Evolutionary conservation across 2,797 vertebrate genomes (phyloP), one percentile per base, ranked within the genome.

Genomic region (Garrulus glandarius): DNA sequence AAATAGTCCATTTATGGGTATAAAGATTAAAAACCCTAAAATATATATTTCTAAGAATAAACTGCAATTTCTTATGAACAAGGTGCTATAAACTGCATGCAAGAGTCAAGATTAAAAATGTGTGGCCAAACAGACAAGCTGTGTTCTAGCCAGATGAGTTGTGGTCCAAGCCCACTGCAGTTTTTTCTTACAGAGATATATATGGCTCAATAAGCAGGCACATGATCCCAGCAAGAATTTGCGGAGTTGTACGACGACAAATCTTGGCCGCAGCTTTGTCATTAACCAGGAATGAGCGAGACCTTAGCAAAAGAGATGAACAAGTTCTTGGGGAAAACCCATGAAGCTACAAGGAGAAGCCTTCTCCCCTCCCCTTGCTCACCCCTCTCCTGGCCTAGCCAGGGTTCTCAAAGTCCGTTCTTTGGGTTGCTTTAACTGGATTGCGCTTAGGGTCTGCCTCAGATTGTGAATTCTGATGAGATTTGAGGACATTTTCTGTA

Each of bases 181-280:
- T 69, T 93, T 80, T 94, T 95, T 78, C 81, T 90, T 95, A 95
- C 59, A 95, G 94, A 97, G 95, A 96, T 91, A 90, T 88, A 92
- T 97, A 97, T 97, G 97, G 97, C 97, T 97, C 97, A 96, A 95
- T 68, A 97, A 96, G 95, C 97, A 97, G 97, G 97, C 97, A 97
- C 96, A 74, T 87, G 96, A 97, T 95, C 92, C 94, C 97, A 97
- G 96, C 95, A 96, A 96, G 86, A 94, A 93, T 75, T 87, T 95
- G 96, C 71, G 17, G 95, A 95, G 87, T 77, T 92, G 75, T 82
- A 96, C 50, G 13, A 96, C 11, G 2, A 61, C 77, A 89, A 37
- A 83, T 72, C 94, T 95, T 91, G 94, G 95, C 95, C 96, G 93
- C 89, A 93, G 90, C 88, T 96, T 85, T 95, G 86, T 94, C 89